Conservation (phyloP, 2,888 invertebrate genomes). For the Phrixothrix hirtus region DNA sequence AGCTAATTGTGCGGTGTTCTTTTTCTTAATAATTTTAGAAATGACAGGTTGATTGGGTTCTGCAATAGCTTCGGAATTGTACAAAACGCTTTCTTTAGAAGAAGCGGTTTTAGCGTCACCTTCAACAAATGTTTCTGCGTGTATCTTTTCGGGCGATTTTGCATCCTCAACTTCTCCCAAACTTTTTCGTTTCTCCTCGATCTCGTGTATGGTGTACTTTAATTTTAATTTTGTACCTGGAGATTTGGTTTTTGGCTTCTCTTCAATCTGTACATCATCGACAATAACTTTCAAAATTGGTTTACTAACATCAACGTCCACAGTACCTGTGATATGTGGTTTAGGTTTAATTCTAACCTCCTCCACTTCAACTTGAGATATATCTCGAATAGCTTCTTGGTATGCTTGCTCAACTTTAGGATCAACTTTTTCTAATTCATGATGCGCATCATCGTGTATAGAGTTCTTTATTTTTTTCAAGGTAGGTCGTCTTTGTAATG, state of each 20-base stretch:
- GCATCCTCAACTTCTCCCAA: slow-evolving; percentile 18
- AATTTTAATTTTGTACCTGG: slow-evolving; percentile 18
- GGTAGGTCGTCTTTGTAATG: slow-evolving; percentile 33
- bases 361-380: slow-evolving; percentile 57
- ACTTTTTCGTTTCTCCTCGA: slow-evolving; percentile 38
- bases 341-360: slow-evolving; percentile 58
- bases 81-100: no score
- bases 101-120: no score
- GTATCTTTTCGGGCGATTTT: background rate
- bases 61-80: no score
- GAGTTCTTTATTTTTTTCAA: slow-evolving; percentile 42
- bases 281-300: slow-evolving; percentile 60
- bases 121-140: background rate
- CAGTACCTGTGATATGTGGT: slow-evolving; percentile 61
- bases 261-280: slow-evolving; percentile 52
- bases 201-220: slow-evolving; percentile 26
- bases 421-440: background rate
- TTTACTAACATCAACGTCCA: slow-evolving; percentile 58
- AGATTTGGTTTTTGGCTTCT: slow-evolving; percentile 9
- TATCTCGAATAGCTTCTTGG: slow-evolving; percentile 46
- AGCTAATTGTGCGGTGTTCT: slow-evolving; percentile 34
- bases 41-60: slow-evolving; percentile 31
- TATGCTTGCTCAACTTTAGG: slow-evolving; percentile 10
- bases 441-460: slow-evolving; percentile 15
- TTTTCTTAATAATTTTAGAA: slow-evolving; percentile 42